phyloP scores from a whole-genome alignment of 2,888 invertebrate genomes.

The Hirtodrosophila confusa region DNA sequence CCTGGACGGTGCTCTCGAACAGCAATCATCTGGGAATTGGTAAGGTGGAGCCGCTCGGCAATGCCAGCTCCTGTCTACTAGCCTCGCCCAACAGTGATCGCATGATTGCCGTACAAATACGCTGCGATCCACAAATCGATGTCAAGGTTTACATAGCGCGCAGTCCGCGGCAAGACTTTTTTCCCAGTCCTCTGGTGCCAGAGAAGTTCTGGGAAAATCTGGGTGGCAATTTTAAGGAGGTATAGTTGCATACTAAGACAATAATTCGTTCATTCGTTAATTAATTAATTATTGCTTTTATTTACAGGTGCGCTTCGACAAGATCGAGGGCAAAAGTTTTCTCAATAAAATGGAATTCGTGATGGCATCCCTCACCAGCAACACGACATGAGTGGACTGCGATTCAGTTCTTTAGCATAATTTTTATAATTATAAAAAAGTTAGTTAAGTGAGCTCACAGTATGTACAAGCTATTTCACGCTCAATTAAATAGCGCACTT shows the following conservation, averaged over 20 bases:
- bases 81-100: slow-evolving; percentile 95
- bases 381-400: slow-evolving; percentile 57
- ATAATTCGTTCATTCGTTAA: not conserved
- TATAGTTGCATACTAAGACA: slow-evolving; percentile 74
- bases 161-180: slow-evolving; percentile 94
- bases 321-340: slow-evolving; percentile 98
- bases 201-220: slow-evolving; percentile 97
- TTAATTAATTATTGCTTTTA: slow-evolving; percentile 1
- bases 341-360: slow-evolving; percentile 97
- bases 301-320: slow-evolving; percentile 89
- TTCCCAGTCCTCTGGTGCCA: slow-evolving; percentile 93
- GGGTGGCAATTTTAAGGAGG: slow-evolving; percentile 96
- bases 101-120: slow-evolving; percentile 94
- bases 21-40: slow-evolving; percentile 95
- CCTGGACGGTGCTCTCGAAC: slow-evolving; percentile 96
- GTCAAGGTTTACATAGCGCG: slow-evolving; percentile 95
- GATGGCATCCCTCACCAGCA: slow-evolving; percentile 89
- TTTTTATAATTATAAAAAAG: slow-evolving; percentile 36
- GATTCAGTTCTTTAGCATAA: slow-evolving; percentile 29
- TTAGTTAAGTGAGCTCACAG: slow-evolving; percentile 26
- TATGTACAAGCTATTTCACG: slow-evolving; percentile 22
- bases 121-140: slow-evolving; percentile 94
- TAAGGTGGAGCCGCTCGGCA: slow-evolving; percentile 95
- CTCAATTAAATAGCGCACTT: slow-evolving; percentile 24
- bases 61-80: slow-evolving; percentile 95